A percentile compares a stretch with the other conserved stretches of the same genome.
These are phyloP conservation scores for Rhizoglyphus robini DNA, from an alignment of 1,140 invertebrate species.

Conservation along the genomic window DNA sequence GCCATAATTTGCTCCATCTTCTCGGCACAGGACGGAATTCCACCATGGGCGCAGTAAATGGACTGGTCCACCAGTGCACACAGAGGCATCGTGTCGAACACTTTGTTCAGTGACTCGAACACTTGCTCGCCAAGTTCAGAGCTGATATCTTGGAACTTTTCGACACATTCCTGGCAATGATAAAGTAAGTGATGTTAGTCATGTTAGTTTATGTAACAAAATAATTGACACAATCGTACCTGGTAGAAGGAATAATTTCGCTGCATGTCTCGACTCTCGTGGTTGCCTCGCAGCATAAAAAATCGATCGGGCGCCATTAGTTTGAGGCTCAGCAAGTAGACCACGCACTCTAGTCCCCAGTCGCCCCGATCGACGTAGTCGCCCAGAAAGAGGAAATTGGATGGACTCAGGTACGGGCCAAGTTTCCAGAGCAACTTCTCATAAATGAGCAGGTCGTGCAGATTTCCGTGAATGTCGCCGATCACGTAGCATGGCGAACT, in stretches of 20 bases:
- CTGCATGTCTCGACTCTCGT: no score
- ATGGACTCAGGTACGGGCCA: conserved; percentile 41
- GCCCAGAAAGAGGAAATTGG: conserved; percentile 47
- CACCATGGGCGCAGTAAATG: no score
- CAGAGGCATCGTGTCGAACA: no score
- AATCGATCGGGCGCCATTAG: conserved; percentile 44
- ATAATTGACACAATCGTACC: no score
- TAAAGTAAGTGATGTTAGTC: conserved; percentile 49
- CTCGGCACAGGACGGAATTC: no score
- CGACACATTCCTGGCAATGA: conserved; percentile 28
- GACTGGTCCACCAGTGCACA: no score
- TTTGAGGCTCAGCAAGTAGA: conserved; percentile 49
- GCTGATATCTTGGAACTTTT: not conserved
- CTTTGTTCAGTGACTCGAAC: conserved; percentile 49
- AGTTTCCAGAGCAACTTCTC: no score
- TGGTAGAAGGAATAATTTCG: no score
- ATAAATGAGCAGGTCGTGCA: no score
- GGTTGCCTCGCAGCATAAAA: conserved; percentile 44
- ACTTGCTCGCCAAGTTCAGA: conserved; percentile 43
- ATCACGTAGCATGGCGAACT: no score
- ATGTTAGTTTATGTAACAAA: conserved; percentile 52
- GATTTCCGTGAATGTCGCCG: no score
- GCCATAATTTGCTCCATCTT: conserved; percentile 42
- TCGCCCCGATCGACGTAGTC: no score
- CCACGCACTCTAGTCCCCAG: conserved; percentile 36